These are phyloP conservation scores for Scarus forsteni DNA, from an alignment of 2,797 vertebrate species.

Conservation along the genomic window DNA sequence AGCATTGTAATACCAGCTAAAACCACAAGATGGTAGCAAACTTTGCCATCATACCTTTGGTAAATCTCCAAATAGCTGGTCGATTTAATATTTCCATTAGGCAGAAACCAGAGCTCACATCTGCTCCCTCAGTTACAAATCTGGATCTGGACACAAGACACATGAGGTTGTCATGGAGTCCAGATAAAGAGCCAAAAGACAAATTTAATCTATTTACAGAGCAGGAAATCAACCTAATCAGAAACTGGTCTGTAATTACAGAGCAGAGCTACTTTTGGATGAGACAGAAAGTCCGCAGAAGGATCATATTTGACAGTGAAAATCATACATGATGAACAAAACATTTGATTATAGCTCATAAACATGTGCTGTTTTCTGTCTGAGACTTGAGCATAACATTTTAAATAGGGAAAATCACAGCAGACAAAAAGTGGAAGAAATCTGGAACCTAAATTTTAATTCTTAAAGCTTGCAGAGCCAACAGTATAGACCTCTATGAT, in stretches of 20 bases:
- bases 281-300: not conserved
- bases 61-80: not conserved
- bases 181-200: not conserved
- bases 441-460: too few relatives aligned
- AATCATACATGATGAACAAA: too few relatives aligned
- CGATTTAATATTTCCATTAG: not conserved
- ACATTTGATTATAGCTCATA: too few relatives aligned
- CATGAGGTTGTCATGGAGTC: not conserved
- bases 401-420: too few relatives aligned
- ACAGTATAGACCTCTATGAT: too few relatives aligned
- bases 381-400: too few relatives aligned
- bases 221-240: slow-evolving; percentile 18
- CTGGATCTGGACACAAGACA: not conserved
- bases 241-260: not conserved
- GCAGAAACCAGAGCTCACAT: not conserved
- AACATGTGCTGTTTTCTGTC: too few relatives aligned
- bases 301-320: too few relatives aligned
- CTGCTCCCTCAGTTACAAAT: not conserved
- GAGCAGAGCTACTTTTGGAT: not conserved
- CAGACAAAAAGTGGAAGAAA: too few relatives aligned
- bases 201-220: not conserved
- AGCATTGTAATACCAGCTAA: not conserved
- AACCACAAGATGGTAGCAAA: slow-evolving; percentile 49
- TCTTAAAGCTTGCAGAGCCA: too few relatives aligned
- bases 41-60: rapidly evolving